phyloP scores from a whole-genome alignment of 2,888 invertebrate genomes.

The Cryptops parisi region DNA sequence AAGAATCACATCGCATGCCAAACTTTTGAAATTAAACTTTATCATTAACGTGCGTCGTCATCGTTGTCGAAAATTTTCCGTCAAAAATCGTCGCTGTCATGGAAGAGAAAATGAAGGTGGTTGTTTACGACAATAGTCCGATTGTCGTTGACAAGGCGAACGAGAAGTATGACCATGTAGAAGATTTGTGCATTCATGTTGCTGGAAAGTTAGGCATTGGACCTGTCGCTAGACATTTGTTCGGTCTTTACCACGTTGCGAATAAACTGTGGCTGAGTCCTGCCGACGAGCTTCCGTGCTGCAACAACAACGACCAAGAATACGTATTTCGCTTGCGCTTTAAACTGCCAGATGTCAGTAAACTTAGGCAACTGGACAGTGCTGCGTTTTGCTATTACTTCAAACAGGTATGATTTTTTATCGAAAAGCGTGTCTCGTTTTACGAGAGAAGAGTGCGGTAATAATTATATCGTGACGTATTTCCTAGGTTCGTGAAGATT shows the following conservation, averaged over 20 bases:
- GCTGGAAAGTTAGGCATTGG: slow-evolving; percentile 58
- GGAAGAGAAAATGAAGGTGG: no score
- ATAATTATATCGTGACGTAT: slow-evolving; percentile 9
- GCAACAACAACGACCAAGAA: slow-evolving; percentile 35
- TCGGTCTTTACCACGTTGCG: slow-evolving; percentile 52
- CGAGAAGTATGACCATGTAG: no score
- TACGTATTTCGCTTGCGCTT: slow-evolving; percentile 63
- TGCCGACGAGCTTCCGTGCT: slow-evolving; percentile 36
- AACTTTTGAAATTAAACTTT: no score
- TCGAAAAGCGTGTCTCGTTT: no score
- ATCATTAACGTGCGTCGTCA: no score
- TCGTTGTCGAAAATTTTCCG: no score
- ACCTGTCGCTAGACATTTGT: slow-evolving; percentile 59
- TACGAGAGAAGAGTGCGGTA: background rate
- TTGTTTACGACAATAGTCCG: no score
- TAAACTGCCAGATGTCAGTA: slow-evolving; percentile 49
- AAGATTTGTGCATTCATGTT: slow-evolving; percentile 53
- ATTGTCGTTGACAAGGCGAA: no score
- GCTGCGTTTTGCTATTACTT: slow-evolving; percentile 73
- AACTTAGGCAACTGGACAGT: slow-evolving; percentile 50
- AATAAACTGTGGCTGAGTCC: slow-evolving; percentile 54
- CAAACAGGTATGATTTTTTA: slow-evolving; percentile 41
- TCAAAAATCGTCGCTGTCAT: no score
- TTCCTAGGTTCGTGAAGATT: slow-evolving; percentile 50
- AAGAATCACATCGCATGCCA: no score